Conservation (phyloP, 2,797 vertebrate species). For the Astyanax mexicanus region DNA sequence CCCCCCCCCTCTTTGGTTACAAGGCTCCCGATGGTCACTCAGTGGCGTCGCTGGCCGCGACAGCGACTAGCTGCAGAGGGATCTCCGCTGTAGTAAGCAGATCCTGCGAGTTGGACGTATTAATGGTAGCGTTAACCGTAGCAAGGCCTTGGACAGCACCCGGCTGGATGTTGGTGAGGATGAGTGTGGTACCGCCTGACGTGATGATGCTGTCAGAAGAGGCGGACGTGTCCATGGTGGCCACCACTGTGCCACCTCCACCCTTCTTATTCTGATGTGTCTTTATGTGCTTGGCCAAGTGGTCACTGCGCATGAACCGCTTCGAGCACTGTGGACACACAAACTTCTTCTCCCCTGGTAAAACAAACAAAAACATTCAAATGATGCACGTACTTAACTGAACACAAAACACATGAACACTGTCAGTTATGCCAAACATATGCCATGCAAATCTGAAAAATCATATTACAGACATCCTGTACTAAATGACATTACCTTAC, state of each 20-base stretch:
- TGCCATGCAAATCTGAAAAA: too few species aligned
- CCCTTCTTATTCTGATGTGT: conserved; percentile 99
- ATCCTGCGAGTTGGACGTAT: conserved; percentile 86
- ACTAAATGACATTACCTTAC: too few species aligned
- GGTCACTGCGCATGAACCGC: conserved; percentile 99
- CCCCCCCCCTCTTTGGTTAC: conserved; percentile 65
- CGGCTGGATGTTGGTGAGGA: conserved; percentile 99
- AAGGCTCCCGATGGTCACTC: conserved; percentile 85
- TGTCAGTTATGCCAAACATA: too few species aligned
- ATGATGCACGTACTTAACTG: too few species aligned
- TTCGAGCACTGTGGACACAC: conserved; percentile 99
- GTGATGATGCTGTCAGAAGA: conserved; percentile 95
- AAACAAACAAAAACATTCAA: background rate
- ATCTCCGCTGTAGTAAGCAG: conserved; percentile 97
- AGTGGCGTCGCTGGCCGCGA: conserved; percentile 95
- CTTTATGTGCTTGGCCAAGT: conserved; percentile 99
- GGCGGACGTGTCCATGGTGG: conserved; percentile 89
- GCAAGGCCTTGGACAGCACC: conserved; percentile 90
- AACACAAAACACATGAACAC: too few species aligned
- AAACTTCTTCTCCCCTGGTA: conserved; percentile 98
- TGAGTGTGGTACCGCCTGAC: conserved; percentile 95
- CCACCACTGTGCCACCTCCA: conserved; percentile 89
- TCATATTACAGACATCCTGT: too few species aligned
- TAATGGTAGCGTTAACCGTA: conserved; percentile 87
- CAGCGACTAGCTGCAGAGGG: conserved; percentile 97